Conservation (phyloP, 2,797 vertebrate genomes). For the Nyctalus aviator region DNA sequence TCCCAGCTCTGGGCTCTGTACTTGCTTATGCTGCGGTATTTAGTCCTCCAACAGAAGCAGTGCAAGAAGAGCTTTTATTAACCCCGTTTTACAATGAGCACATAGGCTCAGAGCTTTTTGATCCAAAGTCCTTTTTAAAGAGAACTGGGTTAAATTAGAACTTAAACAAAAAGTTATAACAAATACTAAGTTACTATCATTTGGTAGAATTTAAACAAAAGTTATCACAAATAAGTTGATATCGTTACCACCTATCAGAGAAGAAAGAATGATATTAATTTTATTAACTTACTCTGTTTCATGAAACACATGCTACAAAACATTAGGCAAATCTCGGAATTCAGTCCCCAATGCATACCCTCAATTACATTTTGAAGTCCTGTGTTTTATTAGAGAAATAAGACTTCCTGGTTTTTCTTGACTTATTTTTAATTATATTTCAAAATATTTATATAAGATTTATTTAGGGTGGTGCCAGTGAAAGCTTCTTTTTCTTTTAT, state of each 20-base stretch:
- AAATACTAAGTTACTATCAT: conserved; percentile 29
- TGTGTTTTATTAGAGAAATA: conserved; percentile 64
- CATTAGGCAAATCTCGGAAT: conserved; percentile 58
- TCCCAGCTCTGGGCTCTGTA: not conserved
- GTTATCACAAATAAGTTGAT: conserved; percentile 14
- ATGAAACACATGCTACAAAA: conserved; percentile 39
- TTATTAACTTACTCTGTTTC: conserved; percentile 56
- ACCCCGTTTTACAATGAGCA: not conserved
- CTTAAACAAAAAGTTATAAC: conserved; percentile 42
- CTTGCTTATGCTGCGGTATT: not conserved
- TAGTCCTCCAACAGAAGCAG: not conserved
- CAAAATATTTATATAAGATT: conserved; percentile 54
- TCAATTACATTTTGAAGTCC: conserved; percentile 58
- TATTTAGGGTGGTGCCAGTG: conserved; percentile 30
- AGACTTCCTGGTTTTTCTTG: conserved; percentile 34
- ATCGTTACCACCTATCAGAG: not conserved
- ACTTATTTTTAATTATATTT: conserved; percentile 54
- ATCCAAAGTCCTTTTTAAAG: not conserved
- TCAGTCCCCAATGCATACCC: conserved; percentile 24
- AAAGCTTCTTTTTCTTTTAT: not conserved
- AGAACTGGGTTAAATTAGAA: conserved; percentile 27
- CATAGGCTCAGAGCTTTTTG: not conserved
- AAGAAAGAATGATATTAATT: conserved; percentile 51
- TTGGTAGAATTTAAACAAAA: conserved; percentile 30
- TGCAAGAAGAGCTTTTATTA: not conserved